These are phyloP conservation scores for Riptortus pedestris DNA, from an alignment of 1,140 invertebrate genomes.

Conservation along the genomic window DNA sequence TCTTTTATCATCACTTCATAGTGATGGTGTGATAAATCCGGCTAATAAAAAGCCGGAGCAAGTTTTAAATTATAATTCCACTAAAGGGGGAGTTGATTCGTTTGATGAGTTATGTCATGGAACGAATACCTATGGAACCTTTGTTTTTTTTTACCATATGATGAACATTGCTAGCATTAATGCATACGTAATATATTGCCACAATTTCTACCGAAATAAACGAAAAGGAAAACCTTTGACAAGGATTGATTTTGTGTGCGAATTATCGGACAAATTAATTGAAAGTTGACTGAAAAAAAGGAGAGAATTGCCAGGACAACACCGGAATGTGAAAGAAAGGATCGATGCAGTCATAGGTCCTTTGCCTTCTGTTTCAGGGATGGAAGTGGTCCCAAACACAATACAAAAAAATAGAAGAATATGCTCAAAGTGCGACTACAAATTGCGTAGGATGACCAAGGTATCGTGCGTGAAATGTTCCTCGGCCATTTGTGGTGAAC, in stretches of 20 bases:
- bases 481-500: neutral
- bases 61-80: slow-evolving; percentile 10
- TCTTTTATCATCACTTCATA: slow-evolving; percentile 32
- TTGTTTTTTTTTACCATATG: slow-evolving; percentile 15
- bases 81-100: slow-evolving; percentile 5
- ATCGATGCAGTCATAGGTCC: too few species aligned
- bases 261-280: neutral
- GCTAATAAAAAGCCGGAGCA: too few species aligned
- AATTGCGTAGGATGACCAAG: too few species aligned
- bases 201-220: slow-evolving; percentile 20
- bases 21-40: neutral
- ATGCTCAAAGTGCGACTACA: too few species aligned
- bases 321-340: too few species aligned
- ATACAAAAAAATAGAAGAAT: too few species aligned
- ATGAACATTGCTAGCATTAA: slow-evolving; percentile 21
- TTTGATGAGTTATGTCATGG: slow-evolving; percentile 2
- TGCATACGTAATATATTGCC: slow-evolving; percentile 16
- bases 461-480: too few species aligned
- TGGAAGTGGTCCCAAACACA: too few species aligned
- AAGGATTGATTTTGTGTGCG: neutral
- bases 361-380: too few species aligned
- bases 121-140: slow-evolving; percentile 16
- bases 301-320: too few species aligned
- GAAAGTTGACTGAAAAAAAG: too few species aligned
- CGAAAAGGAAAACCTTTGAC: too few species aligned